Conservation (phyloP, 2,888 invertebrate species). For the Phorcus lineatus region DNA sequence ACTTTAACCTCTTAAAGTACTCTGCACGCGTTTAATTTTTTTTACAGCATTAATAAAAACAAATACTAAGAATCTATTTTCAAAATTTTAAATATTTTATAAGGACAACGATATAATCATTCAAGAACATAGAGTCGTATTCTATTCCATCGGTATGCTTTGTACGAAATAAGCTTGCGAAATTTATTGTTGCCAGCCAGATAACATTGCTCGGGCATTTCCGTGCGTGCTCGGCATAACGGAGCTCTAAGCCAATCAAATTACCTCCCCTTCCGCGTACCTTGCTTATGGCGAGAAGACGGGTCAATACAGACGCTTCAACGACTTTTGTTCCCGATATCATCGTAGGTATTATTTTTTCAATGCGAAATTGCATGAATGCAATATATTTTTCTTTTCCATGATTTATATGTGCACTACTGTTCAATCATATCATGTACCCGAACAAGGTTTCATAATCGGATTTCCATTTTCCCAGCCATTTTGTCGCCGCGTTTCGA, state of each 20-base stretch:
- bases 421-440: background rate
- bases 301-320: conserved; percentile 21
- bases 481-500: background rate
- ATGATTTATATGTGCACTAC: background rate
- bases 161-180: too few species aligned
- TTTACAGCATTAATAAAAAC: too few species aligned
- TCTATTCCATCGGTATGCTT: too few species aligned
- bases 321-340: conserved; percentile 15
- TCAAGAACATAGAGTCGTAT: too few species aligned
- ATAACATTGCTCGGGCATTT: background rate
- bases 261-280: conserved; percentile 22
- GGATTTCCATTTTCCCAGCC: conserved; percentile 1
- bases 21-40: too few species aligned
- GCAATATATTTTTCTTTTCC: background rate
- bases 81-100: too few species aligned
- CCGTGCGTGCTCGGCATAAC: background rate
- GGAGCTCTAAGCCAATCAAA: conserved; percentile 14
- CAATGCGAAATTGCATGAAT: background rate
- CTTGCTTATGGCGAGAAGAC: conserved; percentile 16
- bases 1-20: too few species aligned
- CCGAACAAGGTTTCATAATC: background rate
- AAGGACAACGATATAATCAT: too few species aligned
- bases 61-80: too few species aligned
- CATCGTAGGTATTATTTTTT: background rate
- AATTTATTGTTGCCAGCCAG: too few species aligned